Evolutionary conservation across 2,888 invertebrate genomes (phyloP).

Genomic region (Drosophila phalerata): DNA sequence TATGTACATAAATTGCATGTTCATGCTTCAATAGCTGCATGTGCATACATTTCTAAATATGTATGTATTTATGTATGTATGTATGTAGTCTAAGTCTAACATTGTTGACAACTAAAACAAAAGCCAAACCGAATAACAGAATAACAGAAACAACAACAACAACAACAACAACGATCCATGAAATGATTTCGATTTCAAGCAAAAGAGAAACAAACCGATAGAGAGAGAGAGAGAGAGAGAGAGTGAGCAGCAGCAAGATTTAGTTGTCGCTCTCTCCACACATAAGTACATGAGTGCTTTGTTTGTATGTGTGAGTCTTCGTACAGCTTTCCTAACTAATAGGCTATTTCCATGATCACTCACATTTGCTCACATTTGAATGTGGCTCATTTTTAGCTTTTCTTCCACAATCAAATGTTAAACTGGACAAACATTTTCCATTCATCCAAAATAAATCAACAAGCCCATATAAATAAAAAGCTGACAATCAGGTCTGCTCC

Average conservation of each 20-base stretch:
- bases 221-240: constrained; percentile 22
- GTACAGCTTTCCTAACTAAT: constrained; percentile 30
- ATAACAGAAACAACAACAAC: constrained; percentile 27
- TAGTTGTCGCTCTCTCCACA: constrained; percentile 25
- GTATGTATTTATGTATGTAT: constrained; percentile 8
- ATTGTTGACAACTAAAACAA: constrained; percentile 76
- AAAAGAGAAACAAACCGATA: constrained; percentile 8
- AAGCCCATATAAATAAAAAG: too few relatives aligned
- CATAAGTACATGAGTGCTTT: background rate
- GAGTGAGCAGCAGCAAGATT: constrained; percentile 36
- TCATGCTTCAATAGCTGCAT: constrained; percentile 79
- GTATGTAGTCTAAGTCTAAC: constrained; percentile 60
- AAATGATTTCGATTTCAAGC: constrained; percentile 48
- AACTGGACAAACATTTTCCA: too few relatives aligned
- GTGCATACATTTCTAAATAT: background rate
- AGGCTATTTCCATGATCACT: too few relatives aligned
- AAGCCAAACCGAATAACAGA: constrained; percentile 39
- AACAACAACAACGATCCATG: constrained; percentile 44
- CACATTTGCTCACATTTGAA: too few relatives aligned
- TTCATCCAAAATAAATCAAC: too few relatives aligned
- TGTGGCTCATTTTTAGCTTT: too few relatives aligned
- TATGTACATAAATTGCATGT: constrained; percentile 72
- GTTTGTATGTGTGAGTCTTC: constrained; percentile 14
- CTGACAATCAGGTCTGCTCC: too few relatives aligned
- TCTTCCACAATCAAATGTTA: too few relatives aligned